Evolutionary conservation across 2,113 vertebrate genomes (phyloP).

Genomic region (Ursus arctos): DNA sequence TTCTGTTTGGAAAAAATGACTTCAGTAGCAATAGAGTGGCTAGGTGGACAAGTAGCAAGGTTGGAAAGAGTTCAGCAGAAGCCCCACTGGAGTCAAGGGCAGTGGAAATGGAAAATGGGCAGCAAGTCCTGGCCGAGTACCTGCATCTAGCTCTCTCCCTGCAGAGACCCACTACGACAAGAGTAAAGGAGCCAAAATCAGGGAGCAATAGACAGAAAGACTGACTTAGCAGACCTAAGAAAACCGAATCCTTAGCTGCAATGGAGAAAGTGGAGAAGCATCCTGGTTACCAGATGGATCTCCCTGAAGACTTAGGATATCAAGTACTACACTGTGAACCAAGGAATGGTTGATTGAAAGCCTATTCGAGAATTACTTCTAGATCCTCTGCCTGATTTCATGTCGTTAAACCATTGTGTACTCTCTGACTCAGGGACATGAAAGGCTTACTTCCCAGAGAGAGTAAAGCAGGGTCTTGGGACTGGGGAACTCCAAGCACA

Average conservation of each 20-base stretch:
- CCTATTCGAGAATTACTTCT: not conserved
- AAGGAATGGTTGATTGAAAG: not conserved
- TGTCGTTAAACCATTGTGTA: not conserved
- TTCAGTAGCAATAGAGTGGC: not conserved
- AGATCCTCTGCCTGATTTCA: not conserved
- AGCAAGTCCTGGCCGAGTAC: not conserved
- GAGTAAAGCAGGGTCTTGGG: not conserved
- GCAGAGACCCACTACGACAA: not conserved
- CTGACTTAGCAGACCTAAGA: not conserved
- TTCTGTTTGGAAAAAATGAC: not conserved
- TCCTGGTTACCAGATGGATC: not conserved
- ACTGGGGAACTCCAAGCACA: too few relatives aligned
- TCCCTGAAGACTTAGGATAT: not conserved
- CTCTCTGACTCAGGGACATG: not conserved
- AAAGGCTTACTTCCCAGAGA: not conserved
- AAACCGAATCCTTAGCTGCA: not conserved
- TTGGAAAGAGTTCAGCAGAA: not conserved
- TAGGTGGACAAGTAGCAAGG: not conserved
- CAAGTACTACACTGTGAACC: not conserved
- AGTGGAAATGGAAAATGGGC: not conserved
- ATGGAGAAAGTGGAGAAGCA: not conserved
- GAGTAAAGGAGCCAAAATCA: not conserved
- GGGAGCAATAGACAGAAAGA: not conserved
- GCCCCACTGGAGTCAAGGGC: not conserved
- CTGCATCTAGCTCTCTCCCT: too few relatives aligned